phyloP scores from a whole-genome alignment of 1,140 invertebrate genomes.

The Meloidogyne hapla region DNA sequence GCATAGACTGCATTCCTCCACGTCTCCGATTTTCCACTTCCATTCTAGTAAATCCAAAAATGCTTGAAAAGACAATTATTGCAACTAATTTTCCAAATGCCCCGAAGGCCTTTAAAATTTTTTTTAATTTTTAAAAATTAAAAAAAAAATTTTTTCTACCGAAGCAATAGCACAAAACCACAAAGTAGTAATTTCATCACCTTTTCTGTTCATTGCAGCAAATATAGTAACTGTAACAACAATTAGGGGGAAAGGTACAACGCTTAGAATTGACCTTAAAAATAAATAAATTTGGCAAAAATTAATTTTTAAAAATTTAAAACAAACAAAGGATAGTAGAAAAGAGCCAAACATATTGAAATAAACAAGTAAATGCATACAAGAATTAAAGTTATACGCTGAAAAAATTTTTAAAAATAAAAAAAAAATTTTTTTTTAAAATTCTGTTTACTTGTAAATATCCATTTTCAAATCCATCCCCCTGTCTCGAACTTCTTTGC shows the following conservation, averaged over 20 bases:
- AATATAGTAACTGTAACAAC: conserved; percentile 21
- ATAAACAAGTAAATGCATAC: conserved; percentile 24
- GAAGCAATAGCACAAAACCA: conserved; percentile 32
- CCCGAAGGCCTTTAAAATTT: conserved; percentile 20
- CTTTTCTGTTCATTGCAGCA: conserved; percentile 22
- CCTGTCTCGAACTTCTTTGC: background rate
- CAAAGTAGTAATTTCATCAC: conserved; percentile 21
- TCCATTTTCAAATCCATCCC: background rate
- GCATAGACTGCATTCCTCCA: conserved; percentile 1
- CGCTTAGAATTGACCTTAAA: conserved; percentile 12
- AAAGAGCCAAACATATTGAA: conserved; percentile 25
- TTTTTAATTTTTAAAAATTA: background rate
- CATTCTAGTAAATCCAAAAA: conserved; percentile 29
- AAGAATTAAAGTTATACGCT: conserved; percentile 27
- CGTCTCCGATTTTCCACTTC: conserved; percentile 12
- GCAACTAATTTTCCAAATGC: conserved; percentile 32
- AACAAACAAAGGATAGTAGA: conserved; percentile 24
- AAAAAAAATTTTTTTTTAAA: background rate
- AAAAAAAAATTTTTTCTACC: conserved; percentile 2
- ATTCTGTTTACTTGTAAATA: conserved; percentile 23
- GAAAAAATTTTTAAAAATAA: background rate
- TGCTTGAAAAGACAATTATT: conserved; percentile 29
- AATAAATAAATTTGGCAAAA: too few species aligned
- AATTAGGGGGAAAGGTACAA: conserved; percentile 24
- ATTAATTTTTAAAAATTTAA: too few species aligned